Evolutionary conservation across 2,888 invertebrate genomes (phyloP).

Genomic region (Cephus spinipes): DNA sequence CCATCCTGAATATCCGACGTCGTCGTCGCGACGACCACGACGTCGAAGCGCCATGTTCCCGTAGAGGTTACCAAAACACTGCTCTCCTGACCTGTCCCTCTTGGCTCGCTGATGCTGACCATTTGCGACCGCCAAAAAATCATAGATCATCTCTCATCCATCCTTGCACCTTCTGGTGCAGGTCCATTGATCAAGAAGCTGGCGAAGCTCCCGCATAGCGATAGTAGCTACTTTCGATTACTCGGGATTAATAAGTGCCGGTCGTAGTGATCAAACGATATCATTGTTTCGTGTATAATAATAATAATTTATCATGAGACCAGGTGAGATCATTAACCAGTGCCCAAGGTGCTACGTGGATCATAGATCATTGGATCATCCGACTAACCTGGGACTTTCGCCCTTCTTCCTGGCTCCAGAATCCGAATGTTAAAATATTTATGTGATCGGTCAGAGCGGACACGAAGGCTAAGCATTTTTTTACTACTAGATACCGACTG

Average conservation of each 20-base stretch:
- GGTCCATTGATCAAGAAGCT: background rate
- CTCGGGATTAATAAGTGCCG: background rate
- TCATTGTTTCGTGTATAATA: background rate
- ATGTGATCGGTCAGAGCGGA: background rate
- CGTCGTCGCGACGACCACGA: background rate
- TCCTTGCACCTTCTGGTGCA: background rate
- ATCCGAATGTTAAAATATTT: background rate
- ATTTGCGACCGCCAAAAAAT: slow-evolving; percentile 5
- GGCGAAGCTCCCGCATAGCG: background rate
- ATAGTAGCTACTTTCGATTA: background rate
- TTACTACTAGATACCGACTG: background rate
- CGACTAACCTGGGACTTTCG: background rate
- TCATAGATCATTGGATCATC: background rate
- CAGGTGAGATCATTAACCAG: background rate
- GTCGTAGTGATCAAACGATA: background rate
- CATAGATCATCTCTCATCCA: background rate
- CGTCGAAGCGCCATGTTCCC: slow-evolving; percentile 3
- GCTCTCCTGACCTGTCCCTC: slow-evolving; percentile 7
- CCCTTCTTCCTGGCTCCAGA: background rate
- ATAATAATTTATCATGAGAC: background rate
- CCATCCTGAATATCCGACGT: background rate
- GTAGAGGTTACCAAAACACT: slow-evolving; percentile 1
- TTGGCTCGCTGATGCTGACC: background rate
- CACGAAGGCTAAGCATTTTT: background rate
- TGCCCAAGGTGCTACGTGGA: background rate